Conservation (phyloP, 2,113 vertebrate species). For the Cinclus cinclus region DNA sequence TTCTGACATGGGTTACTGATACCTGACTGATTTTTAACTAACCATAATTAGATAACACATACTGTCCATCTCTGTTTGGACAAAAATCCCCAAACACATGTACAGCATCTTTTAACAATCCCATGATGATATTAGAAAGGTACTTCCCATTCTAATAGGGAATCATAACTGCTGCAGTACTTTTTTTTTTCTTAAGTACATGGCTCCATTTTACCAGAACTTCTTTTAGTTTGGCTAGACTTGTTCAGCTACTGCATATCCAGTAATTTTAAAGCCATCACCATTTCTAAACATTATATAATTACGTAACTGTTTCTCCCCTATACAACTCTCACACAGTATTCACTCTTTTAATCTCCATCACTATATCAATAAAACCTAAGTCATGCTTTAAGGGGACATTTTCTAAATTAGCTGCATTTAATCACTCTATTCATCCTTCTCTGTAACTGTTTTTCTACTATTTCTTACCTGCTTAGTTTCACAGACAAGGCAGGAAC, state of each 20-base stretch:
- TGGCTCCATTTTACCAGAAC: not conserved
- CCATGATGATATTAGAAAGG: not conserved
- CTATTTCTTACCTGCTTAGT: not conserved
- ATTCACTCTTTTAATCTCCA: not conserved
- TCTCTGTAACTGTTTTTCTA: not conserved
- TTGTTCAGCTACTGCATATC: not conserved
- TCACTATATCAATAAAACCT: not conserved
- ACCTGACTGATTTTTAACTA: not conserved
- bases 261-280: not conserved
- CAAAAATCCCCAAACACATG: not conserved
- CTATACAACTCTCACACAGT: not conserved
- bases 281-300: not conserved
- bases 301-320: not conserved
- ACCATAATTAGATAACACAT: not conserved
- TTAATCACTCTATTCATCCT: fast-evolving
- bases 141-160: not conserved
- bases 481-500: not conserved
- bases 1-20: not conserved
- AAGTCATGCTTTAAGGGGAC: not conserved
- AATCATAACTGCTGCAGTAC: not conserved
- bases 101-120: not conserved
- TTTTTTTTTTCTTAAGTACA: not conserved
- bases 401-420: not conserved
- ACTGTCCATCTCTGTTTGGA: not conserved
- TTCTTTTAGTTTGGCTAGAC: not conserved